Evolutionary conservation across 2,797 vertebrate species (phyloP).

Genomic region (Chrysocyon brachyurus): DNA sequence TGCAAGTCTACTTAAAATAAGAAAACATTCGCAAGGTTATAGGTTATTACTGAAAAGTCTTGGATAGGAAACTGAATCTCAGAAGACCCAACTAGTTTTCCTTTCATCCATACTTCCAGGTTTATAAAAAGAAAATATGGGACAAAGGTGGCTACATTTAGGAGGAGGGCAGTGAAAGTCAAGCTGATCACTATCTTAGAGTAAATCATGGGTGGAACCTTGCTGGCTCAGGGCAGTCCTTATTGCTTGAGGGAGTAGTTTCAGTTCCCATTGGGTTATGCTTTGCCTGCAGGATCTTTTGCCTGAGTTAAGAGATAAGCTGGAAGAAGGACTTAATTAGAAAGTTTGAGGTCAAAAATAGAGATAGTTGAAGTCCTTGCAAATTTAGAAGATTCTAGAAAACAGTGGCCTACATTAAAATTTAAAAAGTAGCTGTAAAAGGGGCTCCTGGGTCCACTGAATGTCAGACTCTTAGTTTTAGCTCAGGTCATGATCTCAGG

Average conservation of each 20-base stretch:
- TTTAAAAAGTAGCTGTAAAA: not conserved
- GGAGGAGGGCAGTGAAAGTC: not conserved
- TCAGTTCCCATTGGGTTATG: not conserved
- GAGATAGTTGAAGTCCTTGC: not conserved
- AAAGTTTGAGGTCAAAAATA: not conserved
- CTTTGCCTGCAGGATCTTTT: not conserved
- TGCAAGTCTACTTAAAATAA: not conserved
- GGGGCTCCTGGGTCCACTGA: not conserved
- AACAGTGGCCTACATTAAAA: not conserved
- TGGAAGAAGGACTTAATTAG: not conserved
- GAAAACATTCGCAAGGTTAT: not conserved
- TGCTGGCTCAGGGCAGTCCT: not conserved
- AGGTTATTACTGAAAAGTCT: not conserved
- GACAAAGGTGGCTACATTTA: not conserved
- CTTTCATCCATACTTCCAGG: not conserved
- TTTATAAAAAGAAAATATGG: not conserved
- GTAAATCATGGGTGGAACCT: not conserved
- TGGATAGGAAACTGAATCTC: not conserved
- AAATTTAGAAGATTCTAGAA: constrained; percentile 30
- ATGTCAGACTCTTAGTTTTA: not conserved
- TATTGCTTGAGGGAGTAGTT: not conserved
- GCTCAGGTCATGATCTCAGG: not conserved
- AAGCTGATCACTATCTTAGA: not conserved
- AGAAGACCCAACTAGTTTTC: not conserved
- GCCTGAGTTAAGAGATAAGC: not conserved